phyloP scores from a whole-genome alignment of 2,113 vertebrate species.

The Chunga burmeisteri region DNA sequence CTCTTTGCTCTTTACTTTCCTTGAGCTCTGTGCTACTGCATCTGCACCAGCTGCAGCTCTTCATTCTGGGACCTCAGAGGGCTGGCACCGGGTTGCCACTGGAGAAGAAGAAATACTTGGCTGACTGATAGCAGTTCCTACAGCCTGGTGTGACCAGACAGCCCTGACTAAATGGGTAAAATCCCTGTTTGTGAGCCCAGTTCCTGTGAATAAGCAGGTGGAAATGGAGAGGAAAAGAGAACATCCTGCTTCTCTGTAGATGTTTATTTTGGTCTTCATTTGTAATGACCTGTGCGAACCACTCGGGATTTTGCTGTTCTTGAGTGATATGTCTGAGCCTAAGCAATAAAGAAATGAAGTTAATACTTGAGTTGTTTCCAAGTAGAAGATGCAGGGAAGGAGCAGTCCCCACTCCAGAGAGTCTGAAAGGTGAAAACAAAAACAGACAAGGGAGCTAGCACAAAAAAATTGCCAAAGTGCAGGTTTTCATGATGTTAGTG shows the following conservation, averaged over 20 bases:
- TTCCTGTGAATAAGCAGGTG: background rate
- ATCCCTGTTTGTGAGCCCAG: background rate
- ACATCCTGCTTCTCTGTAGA: background rate
- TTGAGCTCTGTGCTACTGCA: background rate
- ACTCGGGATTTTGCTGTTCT: background rate
- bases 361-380: background rate
- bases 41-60: background rate
- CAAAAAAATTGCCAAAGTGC: background rate
- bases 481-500: background rate
- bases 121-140: background rate
- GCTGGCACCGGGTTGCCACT: background rate
- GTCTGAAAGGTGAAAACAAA: background rate
- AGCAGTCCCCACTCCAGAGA: background rate
- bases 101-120: background rate
- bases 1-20: background rate
- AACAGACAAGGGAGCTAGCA: background rate
- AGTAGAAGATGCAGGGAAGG: background rate
- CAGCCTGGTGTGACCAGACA: background rate
- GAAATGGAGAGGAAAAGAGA: background rate
- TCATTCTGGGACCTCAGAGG: background rate
- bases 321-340: background rate
- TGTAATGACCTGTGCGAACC: background rate
- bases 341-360: background rate
- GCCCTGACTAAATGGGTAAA: background rate
- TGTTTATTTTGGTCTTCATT: background rate